phyloP scores from a whole-genome alignment of 2,797 vertebrate genomes.

The Sandelia bainsii region DNA sequence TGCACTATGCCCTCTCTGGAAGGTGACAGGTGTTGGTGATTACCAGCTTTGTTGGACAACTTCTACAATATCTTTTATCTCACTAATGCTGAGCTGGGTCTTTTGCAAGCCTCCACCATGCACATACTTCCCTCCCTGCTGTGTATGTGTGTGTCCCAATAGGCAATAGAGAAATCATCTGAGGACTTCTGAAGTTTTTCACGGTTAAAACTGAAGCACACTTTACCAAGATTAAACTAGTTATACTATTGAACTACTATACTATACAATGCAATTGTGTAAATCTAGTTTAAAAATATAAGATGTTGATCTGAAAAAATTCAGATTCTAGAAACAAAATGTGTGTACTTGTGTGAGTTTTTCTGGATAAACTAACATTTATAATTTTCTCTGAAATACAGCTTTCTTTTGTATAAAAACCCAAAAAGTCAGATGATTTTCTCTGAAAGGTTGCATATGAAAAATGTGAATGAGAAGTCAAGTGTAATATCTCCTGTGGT shows the following conservation, averaged over 20 bases:
- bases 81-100: slow-evolving; percentile 5
- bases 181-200: slow-evolving; percentile 1
- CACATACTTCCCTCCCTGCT: slow-evolving; percentile 1
- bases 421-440: too few relatives aligned
- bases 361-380: too few relatives aligned
- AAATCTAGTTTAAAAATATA: too few relatives aligned
- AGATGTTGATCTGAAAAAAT: background rate
- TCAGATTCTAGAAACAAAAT: slow-evolving; percentile 3
- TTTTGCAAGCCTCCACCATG: background rate
- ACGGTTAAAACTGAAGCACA: background rate
- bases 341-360: too few relatives aligned
- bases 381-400: too few relatives aligned
- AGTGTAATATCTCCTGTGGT: background rate
- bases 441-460: too few relatives aligned
- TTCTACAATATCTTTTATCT: slow-evolving; percentile 21
- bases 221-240: background rate
- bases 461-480: background rate
- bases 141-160: background rate
- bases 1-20: background rate
- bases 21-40: slow-evolving; percentile 27
- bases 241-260: too few relatives aligned
- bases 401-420: too few relatives aligned
- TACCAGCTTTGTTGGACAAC: slow-evolving; percentile 12
- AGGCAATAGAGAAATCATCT: slow-evolving; percentile 7
- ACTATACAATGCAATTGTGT: too few relatives aligned